These are phyloP conservation scores for Scaptomyza reducta DNA, from an alignment of 2,888 invertebrate genomes.

Conservation along the genomic window DNA sequence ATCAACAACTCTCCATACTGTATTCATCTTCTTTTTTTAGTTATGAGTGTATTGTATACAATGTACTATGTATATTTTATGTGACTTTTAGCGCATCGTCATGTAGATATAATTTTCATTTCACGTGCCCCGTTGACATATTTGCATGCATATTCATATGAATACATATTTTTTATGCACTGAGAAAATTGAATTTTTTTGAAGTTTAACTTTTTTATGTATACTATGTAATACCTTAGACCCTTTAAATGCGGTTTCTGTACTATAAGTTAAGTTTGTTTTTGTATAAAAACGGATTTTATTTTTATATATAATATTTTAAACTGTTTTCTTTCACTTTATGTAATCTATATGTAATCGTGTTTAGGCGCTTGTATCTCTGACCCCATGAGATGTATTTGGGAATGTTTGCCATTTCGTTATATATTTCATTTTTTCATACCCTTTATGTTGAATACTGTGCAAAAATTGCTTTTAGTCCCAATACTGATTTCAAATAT, in stretches of 20 bases:
- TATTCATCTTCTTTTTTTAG: constrained; percentile 21
- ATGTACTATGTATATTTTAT: constrained; percentile 23
- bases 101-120: constrained; percentile 69
- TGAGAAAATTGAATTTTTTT: not conserved
- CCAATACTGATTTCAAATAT: constrained; percentile 49
- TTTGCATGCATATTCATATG: constrained; percentile 65
- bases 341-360: constrained; percentile 19
- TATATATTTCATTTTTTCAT: constrained; percentile 12
- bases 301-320: not conserved
- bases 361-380: constrained; percentile 41
- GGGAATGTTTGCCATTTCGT: constrained; percentile 18
- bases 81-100: constrained; percentile 54
- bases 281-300: not conserved
- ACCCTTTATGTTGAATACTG: constrained; percentile 13
- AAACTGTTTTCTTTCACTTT: not conserved
- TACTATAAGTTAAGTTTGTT: not conserved
- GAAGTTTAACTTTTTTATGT: not conserved
- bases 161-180: too few relatives aligned
- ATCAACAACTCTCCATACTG: not conserved
- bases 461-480: constrained; percentile 31
- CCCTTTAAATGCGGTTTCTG: too few relatives aligned
- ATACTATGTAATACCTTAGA: too few relatives aligned
- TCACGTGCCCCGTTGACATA: constrained; percentile 48
- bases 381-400: constrained; percentile 42
- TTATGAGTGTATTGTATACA: constrained; percentile 1